Evolutionary conservation across 2,888 invertebrate genomes (phyloP), one percentile per base, ranked within the genome.

Genomic region (Automeris io): DNA sequence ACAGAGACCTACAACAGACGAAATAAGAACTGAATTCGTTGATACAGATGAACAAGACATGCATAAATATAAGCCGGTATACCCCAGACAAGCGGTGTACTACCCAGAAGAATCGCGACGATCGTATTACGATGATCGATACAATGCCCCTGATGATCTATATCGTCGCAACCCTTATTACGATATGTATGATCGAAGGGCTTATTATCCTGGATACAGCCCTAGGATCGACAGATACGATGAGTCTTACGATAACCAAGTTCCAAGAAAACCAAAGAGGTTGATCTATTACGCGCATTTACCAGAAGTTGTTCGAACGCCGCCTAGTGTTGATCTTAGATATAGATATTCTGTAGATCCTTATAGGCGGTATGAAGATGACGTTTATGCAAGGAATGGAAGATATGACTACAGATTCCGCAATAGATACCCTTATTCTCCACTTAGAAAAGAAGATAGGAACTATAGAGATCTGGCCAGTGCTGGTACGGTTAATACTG

Each of bases 241-340:
- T 40, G 85, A 82, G 18, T 51, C 56, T 2, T 77, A 80, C 38
- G 82, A 86, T 45, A 81, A 77, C 49, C 66, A 62, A 40, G 60
- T 81, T 5, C 74, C 82, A 2, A 67, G 83, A 37, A 88, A 88
- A 56, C 89, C 88, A 5, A 88, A 88, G 53, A 85, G 92, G 41
- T 90, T 92, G 38, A 91, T 92, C 40, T 92, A 92, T 58, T 92
- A 92, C 50, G 91, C 92, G 0, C 91, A 91, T 59, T 70, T 92
- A 18, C 92, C 92, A 6, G 92, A 92, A 67, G 89, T 91, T 2
- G 89, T 91, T 0, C 77, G 91, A 37, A 88, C 89, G 13, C 90
- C 90, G 12, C 88, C 90, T 5, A 88, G 83, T 51, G 88, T 89
- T 6, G 89, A 88, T 60, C 62, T 88, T 23, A 70, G 88, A 35